These are phyloP conservation scores for Melanerpes formicivorus DNA, from an alignment of 2,113 vertebrate species.

Conservation along the genomic window DNA sequence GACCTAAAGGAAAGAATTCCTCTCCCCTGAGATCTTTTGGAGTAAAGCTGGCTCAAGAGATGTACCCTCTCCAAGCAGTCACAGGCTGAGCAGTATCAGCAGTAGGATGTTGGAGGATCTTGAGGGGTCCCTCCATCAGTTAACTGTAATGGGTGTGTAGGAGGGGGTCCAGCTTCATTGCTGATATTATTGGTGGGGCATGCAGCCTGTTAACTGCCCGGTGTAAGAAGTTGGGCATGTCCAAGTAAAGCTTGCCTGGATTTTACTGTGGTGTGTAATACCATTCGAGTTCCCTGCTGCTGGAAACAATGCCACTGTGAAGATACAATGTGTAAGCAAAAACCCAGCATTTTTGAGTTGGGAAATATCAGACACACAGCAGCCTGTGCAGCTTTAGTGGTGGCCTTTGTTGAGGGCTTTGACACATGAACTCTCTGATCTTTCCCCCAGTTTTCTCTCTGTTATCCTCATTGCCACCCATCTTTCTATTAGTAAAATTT, in stretches of 20 bases:
- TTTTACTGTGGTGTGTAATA: rapidly evolving
- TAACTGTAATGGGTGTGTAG: neutral
- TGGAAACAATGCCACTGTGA: neutral
- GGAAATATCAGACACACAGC: neutral
- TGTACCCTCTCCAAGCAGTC: neutral
- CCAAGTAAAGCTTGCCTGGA: neutral
- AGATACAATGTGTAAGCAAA: neutral
- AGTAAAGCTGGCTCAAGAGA: neutral
- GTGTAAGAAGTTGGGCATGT: neutral
- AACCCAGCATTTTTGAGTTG: neutral
- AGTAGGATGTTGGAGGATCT: neutral
- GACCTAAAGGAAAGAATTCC: neutral
- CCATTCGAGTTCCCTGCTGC: neutral
- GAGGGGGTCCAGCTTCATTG: neutral
- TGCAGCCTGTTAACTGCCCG: rapidly evolving
- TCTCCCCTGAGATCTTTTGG: neutral
- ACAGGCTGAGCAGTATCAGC: neutral
- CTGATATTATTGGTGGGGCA: neutral
- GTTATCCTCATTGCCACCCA: neutral
- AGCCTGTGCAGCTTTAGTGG: neutral
- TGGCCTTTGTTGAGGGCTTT: neutral
- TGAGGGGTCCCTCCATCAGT: rapidly evolving
- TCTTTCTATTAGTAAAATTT: neutral
- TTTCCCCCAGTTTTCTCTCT: neutral
- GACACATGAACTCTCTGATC: neutral